Percentiles rank a stretch among this genome's conserved stretches.
Evolutionary conservation across 2,888 invertebrate genomes (phyloP).

Genomic region (Polymixis lichenea): DNA sequence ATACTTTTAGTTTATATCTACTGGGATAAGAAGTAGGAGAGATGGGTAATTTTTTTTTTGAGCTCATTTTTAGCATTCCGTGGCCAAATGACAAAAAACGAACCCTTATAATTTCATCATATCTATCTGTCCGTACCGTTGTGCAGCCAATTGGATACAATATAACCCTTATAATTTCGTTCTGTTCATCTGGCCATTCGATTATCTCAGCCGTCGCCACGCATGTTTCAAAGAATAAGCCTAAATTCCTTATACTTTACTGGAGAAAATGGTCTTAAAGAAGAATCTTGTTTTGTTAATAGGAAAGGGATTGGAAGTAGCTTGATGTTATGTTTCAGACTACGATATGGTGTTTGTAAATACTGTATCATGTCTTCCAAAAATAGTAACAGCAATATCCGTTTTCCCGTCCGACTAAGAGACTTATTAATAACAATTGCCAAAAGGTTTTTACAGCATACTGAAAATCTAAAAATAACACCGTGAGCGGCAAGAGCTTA

Average conservation of each 20-base stretch:
- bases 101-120: background rate
- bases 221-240: background rate
- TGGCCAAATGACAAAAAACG: background rate
- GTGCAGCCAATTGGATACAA: background rate
- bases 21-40: background rate
- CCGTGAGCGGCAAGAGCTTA: slow-evolving; percentile 13
- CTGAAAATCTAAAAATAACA: slow-evolving; percentile 20
- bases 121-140: background rate
- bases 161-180: background rate
- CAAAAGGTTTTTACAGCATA: background rate
- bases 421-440: slow-evolving; percentile 11
- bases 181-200: background rate
- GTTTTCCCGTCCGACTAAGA: background rate
- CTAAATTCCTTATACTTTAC: background rate
- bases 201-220: background rate
- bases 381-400: slow-evolving; percentile 4
- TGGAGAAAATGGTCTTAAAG: background rate
- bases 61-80: background rate
- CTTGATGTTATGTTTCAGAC: background rate
- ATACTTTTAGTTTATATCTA: slow-evolving; percentile 23
- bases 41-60: slow-evolving; percentile 1
- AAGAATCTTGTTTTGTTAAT: background rate
- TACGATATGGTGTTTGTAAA: background rate
- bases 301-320: background rate
- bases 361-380: background rate